These are phyloP conservation scores for Loriculus beryllinus DNA, from an alignment of 2,797 vertebrate genomes.

Conservation along the genomic window DNA sequence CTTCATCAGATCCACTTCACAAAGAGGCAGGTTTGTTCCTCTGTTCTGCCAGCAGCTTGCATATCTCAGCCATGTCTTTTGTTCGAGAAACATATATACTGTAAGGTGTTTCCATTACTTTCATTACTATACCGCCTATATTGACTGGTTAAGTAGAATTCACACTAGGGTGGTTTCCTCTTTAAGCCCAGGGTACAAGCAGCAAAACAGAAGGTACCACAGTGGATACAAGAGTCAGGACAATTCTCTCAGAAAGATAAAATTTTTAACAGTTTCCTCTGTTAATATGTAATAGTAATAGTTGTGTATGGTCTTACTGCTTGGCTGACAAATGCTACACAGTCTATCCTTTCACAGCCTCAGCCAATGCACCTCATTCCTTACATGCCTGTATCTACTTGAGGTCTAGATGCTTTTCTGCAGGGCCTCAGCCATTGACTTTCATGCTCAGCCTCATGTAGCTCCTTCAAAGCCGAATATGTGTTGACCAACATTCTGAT, in stretches of 20 bases:
- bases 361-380: rapidly evolving
- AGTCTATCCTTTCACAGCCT: background rate
- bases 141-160: conserved; percentile 9
- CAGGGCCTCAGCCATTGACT: background rate
- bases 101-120: conserved; percentile 39
- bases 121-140: background rate
- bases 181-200: background rate
- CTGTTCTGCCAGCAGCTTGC: background rate
- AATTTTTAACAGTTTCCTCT: background rate
- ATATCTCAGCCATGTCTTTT: background rate
- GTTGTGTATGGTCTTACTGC: background rate
- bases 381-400: background rate
- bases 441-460: background rate
- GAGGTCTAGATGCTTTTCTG: background rate
- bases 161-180: background rate
- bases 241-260: background rate
- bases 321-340: background rate
- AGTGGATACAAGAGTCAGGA: background rate
- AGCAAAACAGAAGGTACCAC: background rate
- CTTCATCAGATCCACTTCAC: background rate
- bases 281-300: background rate
- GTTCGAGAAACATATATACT: background rate
- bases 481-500: background rate
- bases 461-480: background rate
- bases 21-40: background rate